Evolutionary conservation across 2,888 invertebrate genomes (phyloP).

Genomic region (Cerastoderma edule): DNA sequence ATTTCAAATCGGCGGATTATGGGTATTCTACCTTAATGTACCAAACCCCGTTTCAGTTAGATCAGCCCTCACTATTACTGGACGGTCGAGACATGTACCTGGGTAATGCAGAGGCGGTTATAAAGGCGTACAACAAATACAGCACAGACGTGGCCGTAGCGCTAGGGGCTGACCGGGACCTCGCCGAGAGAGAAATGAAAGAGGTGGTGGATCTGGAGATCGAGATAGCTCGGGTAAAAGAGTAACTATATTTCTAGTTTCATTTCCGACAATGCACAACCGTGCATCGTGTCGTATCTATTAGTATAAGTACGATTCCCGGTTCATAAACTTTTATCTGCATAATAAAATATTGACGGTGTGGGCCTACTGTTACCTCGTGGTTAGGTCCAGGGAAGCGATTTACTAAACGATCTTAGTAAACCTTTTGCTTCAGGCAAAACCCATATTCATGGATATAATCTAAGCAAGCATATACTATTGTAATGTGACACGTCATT

Average conservation of each 20-base stretch:
- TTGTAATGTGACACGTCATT: too few species aligned
- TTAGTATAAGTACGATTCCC: neutral
- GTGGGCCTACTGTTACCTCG: too few species aligned
- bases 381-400: too few species aligned
- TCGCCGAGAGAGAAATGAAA: constrained; percentile 49
- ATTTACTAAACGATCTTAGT: too few species aligned
- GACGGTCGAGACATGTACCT: constrained; percentile 55
- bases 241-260: neutral
- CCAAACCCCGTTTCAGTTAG: constrained; percentile 47
- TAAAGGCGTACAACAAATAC: constrained; percentile 48
- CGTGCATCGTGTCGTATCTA: neutral
- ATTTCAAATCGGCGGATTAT: too few species aligned
- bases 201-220: constrained; percentile 52
- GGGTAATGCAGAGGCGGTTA: constrained; percentile 22
- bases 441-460: too few species aligned
- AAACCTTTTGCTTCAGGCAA: too few species aligned
- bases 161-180: constrained; percentile 32
- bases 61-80: constrained; percentile 58
- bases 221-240: constrained; percentile 46
- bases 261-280: neutral
- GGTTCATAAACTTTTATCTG: too few species aligned
- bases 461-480: too few species aligned
- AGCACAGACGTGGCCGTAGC: constrained; percentile 43
- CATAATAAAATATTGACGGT: too few species aligned
- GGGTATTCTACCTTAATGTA: too few species aligned